Evolutionary conservation across 2,797 vertebrate species (phyloP).

Genomic region (Phoeniculus purpureus): DNA sequence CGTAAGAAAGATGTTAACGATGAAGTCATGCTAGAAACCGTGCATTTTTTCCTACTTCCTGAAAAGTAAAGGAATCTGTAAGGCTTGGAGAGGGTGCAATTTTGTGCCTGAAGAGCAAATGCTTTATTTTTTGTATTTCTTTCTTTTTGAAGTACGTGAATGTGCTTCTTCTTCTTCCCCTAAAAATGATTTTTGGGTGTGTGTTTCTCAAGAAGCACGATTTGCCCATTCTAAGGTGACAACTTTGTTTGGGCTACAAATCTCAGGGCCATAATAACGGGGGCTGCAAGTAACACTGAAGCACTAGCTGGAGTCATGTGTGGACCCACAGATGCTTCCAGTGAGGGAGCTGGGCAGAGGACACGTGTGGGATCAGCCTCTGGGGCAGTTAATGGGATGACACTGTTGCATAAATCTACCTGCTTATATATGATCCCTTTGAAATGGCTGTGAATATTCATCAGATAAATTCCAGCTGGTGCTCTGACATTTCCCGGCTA

Average conservation of each 20-base stretch:
- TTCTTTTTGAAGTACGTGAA: not conserved
- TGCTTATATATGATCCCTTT: not conserved
- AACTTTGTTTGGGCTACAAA: not conserved
- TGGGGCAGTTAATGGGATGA: slow-evolving; percentile 17
- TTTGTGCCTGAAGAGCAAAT: not conserved
- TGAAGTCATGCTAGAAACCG: not conserved
- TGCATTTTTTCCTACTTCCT: not conserved
- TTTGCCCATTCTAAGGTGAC: not conserved
- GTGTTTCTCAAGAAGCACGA: not conserved
- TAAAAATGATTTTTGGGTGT: not conserved
- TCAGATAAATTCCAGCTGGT: slow-evolving; percentile 28
- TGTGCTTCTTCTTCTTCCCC: not conserved
- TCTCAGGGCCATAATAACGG: fast-evolving
- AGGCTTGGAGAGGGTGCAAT: not conserved
- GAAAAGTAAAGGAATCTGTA: not conserved
- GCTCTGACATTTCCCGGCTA: slow-evolving; percentile 51
- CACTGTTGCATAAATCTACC: not conserved
- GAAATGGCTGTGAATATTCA: slow-evolving; percentile 51
- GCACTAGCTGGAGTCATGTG: not conserved
- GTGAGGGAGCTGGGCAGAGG: not conserved
- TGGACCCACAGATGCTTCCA: not conserved
- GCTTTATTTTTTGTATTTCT: not conserved
- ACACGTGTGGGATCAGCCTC: not conserved
- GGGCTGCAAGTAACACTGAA: not conserved
- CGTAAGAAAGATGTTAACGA: not conserved